Evolutionary conservation across 2,113 vertebrate species (phyloP), one percentile per base, ranked within the genome.

Genomic region (Tricholaema leucomelas): DNA sequence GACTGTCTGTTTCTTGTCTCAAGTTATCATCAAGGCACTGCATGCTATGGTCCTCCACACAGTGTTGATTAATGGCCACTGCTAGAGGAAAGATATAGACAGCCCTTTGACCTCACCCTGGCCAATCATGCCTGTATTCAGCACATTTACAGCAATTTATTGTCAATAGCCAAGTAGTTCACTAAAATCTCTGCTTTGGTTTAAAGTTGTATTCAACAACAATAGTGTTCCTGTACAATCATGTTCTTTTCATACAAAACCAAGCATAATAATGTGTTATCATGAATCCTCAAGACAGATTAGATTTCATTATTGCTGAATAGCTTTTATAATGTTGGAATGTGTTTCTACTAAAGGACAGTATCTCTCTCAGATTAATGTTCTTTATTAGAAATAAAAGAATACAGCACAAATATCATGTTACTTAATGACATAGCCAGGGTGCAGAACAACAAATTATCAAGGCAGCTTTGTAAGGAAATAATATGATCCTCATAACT

Each of bases 241-340:
- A 79, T 70, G 52, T 28, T 88, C 52, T 88, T 93, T 89, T 86
- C 71, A 33, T 91, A 72, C 35, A 94, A 94, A 93, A 95, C 78
- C 84, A 50, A 94, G 71, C 81, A 81, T 77, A 59, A 75, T 91
- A 93, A 86, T 81, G 75, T 78, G 78, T 91, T 91, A 82, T 77
- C 90, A 81, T 93, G 87, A 93, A 93, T 88, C 63, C 89, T 96
- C 76, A 36, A 79, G 74, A 82, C 66, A 96, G 70, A 91, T 88
- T 95, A 79, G 78, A 73, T 93, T 92, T 94, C 64, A 77, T 97
- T 95, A 96, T 87, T 95, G 58, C 77, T 86, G 59, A 60, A 54
- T 93, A 82, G 92, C 80, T 94, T 91, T 70, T 74, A 74, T 83
- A 76, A 95, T 93, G 92, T 82, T 89, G 77, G 84, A 85, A 91